Base-by-base conservation (phyloP, 2,113 vertebrate species). In the Halcyon malimbica region DNA sequence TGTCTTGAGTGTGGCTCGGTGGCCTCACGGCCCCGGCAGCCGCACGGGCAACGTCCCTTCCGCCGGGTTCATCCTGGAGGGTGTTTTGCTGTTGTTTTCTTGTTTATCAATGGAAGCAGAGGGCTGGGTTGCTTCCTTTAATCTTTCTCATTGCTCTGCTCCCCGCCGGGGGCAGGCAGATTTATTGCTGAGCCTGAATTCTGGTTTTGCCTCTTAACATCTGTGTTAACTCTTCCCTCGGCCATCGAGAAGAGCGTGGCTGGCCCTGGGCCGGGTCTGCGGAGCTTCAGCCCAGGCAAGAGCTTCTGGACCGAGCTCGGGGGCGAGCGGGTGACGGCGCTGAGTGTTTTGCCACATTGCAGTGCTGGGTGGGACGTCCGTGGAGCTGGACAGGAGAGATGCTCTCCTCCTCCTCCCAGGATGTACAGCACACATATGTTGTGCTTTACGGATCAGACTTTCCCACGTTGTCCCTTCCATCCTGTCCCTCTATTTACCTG, bases 61-160 rank as follows among this genome's bases (percentile, higher is more conserved):
- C 3, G 5, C 60, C 5, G 1, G 1, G 0, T 4, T 54, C 73
- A 41, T 13, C 79, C 56, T 4, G 0, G n/a, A 9, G 37, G 8
- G 8, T 16, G 37, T 10, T 60, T 33, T 13, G 56, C 25, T 48
- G 18, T 13, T 79, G 67, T 80, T 88, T 41, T 17, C 63, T 31
- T 65, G 69, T 60, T 67, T 62, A 8, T 60, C 7, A 11, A 13
- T 67, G 51, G 50, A 18, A 70, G 74, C 44, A 48, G 69, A 56
- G 35, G 46, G 50, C 89, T 67, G 85, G 16, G 50, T 16, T 60
- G 31, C 51, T 82, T 73, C 85, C 81, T 77, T 67, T 28, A 6
- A 46, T 78, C 60, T 67, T 25, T 42, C 69, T 33, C 7, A 7
- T 5, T 51, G 69, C 85, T 67, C 80, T 12, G 51, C 64, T 89